Evolutionary conservation across 2,797 vertebrate genomes (phyloP), one percentile per base, ranked within the genome.

Genomic region (Tangara arthus): DNA sequence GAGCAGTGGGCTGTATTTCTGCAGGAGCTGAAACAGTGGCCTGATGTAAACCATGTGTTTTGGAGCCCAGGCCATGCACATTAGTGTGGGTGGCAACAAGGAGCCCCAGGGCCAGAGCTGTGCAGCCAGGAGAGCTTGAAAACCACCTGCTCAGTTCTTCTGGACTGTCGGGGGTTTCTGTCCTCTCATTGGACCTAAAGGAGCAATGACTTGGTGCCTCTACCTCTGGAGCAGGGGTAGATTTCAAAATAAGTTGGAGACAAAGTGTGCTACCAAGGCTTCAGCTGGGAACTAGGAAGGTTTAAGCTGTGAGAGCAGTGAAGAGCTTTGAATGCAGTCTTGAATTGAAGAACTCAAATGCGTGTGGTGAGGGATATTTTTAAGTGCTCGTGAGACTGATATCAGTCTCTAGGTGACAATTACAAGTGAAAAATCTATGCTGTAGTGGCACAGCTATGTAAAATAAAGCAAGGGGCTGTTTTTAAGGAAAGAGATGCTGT

Each of bases 21-120:
- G 37, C 92, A 96, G 94, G 90, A 85, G 71, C n/a, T 82, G 94
- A 95, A 95, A 94, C 24, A 69, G 96, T 94, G 93, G 95, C 89
- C 87, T 97, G 90, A 97, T 95, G 37, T 66, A 78, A 97, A 95
- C 93, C 95, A 68, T 96, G 89, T 98, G 95, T 97, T 98, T 98
- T 96, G 97, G 97, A 98, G 96, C 96, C 96, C 12, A 34, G 97
- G 97, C 94, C 72, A 82, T 98, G 91, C 83, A 96, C 93, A 97
- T 98, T 98, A 96, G 95, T 98, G 97, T 98, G 98, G 95, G 97
- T 98, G 90, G 98, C 96, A 93, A 97, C 98, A 97, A 98, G 98
- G 95, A 98, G 96, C 72, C 87, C 95, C 61, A 83, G 92, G 96
- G 96, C 97, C 77, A 89, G 95, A 98, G 97, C 96, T 90, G 92